These are phyloP conservation scores for Tenthredo notha DNA, from an alignment of 2,888 invertebrate species.

Conservation along the genomic window DNA sequence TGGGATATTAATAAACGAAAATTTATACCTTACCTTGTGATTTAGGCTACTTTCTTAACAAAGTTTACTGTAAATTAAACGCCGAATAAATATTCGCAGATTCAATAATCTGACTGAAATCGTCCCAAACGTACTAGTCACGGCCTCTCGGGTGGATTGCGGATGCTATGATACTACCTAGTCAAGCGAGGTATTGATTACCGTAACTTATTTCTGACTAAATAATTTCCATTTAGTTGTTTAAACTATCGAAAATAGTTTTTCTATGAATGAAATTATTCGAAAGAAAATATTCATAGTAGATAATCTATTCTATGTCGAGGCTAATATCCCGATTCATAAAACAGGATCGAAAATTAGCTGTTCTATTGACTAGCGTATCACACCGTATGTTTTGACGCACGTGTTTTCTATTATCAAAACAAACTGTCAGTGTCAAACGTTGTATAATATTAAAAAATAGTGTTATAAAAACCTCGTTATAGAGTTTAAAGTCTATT, in stretches of 20 bases:
- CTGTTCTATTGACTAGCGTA: neutral
- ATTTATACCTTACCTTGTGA: constrained; percentile 12
- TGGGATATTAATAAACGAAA: neutral
- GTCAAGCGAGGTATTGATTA: constrained; percentile 13
- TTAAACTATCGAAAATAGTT: neutral
- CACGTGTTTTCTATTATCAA: neutral
- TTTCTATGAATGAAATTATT: neutral
- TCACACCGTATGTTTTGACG: neutral
- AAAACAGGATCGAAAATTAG: neutral
- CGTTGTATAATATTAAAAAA: neutral
- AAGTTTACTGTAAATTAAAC: neutral
- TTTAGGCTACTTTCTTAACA: neutral
- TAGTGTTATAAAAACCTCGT: neutral
- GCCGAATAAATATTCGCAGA: no score
- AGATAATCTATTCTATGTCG: neutral
- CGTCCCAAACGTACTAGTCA: constrained; percentile 44
- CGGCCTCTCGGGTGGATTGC: neutral
- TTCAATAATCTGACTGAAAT: neutral
- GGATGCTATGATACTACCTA: constrained; percentile 11
- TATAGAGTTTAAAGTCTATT: neutral
- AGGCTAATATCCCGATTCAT: neutral
- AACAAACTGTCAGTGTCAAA: constrained; percentile 16
- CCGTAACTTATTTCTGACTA: neutral
- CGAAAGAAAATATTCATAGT: neutral
- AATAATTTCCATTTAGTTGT: neutral